These are phyloP conservation scores for Lonchura striata DNA, from an alignment of 2,113 vertebrate genomes.

Conservation along the genomic window DNA sequence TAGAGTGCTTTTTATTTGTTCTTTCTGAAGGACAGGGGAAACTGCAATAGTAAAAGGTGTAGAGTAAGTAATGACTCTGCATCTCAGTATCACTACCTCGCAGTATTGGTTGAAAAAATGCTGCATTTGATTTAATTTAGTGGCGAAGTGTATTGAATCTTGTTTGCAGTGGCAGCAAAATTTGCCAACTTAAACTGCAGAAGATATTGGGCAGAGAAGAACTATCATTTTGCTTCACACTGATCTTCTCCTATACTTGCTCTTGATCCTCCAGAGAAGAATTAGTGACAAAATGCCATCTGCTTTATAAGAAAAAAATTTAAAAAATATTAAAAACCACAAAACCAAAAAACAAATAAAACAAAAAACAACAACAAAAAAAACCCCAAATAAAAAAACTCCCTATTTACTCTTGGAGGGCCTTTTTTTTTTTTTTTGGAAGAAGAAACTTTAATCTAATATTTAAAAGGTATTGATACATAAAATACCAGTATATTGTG, in stretches of 20 bases:
- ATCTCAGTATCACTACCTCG: neutral
- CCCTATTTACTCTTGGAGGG: neutral
- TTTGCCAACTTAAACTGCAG: constrained; percentile 9
- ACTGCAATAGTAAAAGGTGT: neutral
- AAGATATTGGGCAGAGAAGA: neutral
- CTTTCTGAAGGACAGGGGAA: constrained; percentile 1
- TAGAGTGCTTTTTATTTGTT: neutral
- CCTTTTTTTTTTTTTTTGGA: neutral
- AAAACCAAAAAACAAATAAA: no score
- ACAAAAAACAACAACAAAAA: neutral
- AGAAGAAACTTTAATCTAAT: neutral
- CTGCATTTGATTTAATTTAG: constrained; percentile 32
- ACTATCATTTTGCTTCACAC: neutral
- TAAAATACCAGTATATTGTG: neutral
- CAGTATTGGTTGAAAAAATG: neutral
- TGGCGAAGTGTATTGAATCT: neutral
- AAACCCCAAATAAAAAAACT: neutral
- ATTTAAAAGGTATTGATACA: neutral
- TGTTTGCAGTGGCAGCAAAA: neutral
- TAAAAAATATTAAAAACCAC: accelerated
- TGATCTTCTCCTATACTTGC: neutral
- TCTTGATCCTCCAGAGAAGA: neutral
- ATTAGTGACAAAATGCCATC: neutral
- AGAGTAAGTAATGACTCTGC: neutral
- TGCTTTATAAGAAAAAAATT: neutral